These are phyloP conservation scores for Luidia sarsii DNA, from an alignment of 53 echinoderm and acorn worm species.

Conservation along the genomic window DNA sequence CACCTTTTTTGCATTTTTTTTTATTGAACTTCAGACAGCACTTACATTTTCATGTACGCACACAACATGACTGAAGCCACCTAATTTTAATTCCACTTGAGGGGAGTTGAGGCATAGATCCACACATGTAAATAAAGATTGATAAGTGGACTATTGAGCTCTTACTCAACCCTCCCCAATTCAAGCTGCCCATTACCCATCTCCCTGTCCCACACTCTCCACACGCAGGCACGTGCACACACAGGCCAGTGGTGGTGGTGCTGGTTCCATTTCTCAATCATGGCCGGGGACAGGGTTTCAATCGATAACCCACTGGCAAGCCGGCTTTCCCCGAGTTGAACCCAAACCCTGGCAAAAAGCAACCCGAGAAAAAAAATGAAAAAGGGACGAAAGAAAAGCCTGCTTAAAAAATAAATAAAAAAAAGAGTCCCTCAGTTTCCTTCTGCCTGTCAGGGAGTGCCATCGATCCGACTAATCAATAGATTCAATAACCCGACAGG, in stretches of 20 bases:
- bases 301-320: conserved; percentile 14
- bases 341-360: conserved; percentile 22
- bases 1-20: no score
- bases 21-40: no score
- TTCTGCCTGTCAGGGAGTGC: conserved; percentile 56
- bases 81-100: no score
- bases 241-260: no score
- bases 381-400: no score
- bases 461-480: conserved; percentile 82
- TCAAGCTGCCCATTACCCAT: background rate
- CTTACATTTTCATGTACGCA: no score
- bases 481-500: conserved; percentile 79
- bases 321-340: conserved; percentile 1
- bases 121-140: no score
- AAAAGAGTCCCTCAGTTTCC: conserved; percentile 18
- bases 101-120: no score
- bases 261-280: conserved; percentile 52
- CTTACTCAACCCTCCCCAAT: conserved; percentile 3
- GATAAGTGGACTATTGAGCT: background rate
- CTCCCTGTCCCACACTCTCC: background rate
- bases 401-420: no score
- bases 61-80: no score
- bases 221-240: no score
- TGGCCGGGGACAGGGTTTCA: conserved; percentile 45
- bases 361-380: no score